Percentiles rank a stretch among this genome's conserved stretches.
These are phyloP conservation scores for Micrasema longulum DNA, from an alignment of 1,140 invertebrate species.

Conservation along the genomic window DNA sequence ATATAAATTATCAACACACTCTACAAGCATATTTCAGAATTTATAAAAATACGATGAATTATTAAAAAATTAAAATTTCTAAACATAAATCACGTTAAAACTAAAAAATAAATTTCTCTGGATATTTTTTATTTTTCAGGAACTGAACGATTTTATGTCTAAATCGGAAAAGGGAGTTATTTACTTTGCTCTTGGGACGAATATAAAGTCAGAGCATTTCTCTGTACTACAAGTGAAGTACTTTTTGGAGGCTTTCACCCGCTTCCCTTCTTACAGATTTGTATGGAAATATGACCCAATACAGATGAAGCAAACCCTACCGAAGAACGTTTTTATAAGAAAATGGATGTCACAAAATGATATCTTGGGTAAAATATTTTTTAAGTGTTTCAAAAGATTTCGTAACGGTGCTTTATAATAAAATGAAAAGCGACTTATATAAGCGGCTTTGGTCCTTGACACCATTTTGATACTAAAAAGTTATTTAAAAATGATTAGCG, in stretches of 20 bases:
- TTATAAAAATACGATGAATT: too few species aligned
- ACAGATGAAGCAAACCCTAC: slow-evolving; percentile 54
- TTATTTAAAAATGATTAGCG: background rate
- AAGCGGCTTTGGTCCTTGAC: background rate
- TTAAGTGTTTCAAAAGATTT: slow-evolving; percentile 8
- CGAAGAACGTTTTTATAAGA: slow-evolving; percentile 65
- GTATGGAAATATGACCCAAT: slow-evolving; percentile 62
- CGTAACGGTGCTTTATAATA: background rate
- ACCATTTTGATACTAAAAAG: background rate
- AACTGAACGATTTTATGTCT: slow-evolving; percentile 58
- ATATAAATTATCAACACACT: too few species aligned
- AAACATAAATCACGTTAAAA: too few species aligned
- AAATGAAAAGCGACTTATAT: background rate
- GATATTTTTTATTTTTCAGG: too few species aligned
- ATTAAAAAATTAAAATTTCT: too few species aligned
- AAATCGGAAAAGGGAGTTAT: slow-evolving; percentile 61
- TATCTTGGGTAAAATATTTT: slow-evolving; percentile 58
- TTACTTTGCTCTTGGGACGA: slow-evolving; percentile 65
- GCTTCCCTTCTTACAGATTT: slow-evolving; percentile 59
- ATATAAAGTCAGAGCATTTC: slow-evolving; percentile 58
- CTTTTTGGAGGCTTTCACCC: slow-evolving; percentile 60
- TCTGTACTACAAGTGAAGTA: slow-evolving; percentile 55
- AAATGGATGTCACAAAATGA: slow-evolving; percentile 62
- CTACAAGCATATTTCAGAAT: too few species aligned
- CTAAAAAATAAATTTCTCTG: too few species aligned